Evolutionary conservation across 1,140 invertebrate species (phyloP), one percentile per base, ranked within the genome.

Genomic region (Calliopsis andreniformis): DNA sequence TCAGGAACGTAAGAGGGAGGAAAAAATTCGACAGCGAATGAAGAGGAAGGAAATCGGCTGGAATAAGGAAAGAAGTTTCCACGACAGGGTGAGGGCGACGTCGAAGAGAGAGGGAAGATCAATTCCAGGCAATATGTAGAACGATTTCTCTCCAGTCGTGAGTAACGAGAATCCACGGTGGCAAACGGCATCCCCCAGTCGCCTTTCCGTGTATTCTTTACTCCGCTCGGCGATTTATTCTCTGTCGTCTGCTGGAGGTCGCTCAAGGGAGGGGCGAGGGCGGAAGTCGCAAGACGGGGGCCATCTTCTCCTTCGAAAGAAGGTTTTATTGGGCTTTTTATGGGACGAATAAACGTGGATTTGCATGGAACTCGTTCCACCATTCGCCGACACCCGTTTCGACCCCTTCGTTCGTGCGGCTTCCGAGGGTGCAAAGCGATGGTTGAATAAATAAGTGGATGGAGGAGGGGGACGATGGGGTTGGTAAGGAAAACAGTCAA

Each of bases 321-420:
- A 75, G 83, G 71, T 87, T 89, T 88, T 87, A 88, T 89, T 86
- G 87, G 79, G 79, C 83, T 87, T 89, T 89, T 90, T 88, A 88
- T 86, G 79, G 73, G 56, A 63, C 78, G 86, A 87, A 90, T 89
- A 90, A 89, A 87, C 83, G 83, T 76, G 79, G 86, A 90, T 88
- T 88, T 87, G 85, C 87, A 88, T 87, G 82, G 59, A 80, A 80
- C 80, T 87, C 82, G 84, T 62, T 82, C 82, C 75, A 75, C 87
- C 82, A 87, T 87, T 87, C 85, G 86, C 83, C 32, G 73, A 68
- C 76, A 66, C 63, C 80, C 76, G 53, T 80, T 82, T 56, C 18
- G 20, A 12, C n/a, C 32, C 35, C 56, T 18, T n/a, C 32, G 2
- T 8, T 35, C 35, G 14, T 7, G 14, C n/a, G n/a, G 18, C 14